A percentile compares a stretch with the other conserved stretches of the same genome.
Evolutionary conservation across 37 sponge, comb jelly and placozoan species (phyloP).

Genomic region (Tethya wilhelma): DNA sequence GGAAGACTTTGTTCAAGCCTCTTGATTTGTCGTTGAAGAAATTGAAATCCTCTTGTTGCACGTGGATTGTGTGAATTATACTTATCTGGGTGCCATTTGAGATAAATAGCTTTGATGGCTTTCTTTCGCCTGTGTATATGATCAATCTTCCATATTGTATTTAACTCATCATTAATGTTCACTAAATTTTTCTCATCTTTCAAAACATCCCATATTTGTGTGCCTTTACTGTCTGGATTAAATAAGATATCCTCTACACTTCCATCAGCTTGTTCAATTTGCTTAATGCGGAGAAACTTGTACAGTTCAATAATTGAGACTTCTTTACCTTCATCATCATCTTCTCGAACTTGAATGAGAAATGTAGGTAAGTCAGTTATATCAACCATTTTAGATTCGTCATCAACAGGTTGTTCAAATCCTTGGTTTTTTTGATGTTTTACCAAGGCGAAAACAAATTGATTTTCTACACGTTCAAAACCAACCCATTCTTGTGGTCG

Average conservation of each 20-base stretch:
- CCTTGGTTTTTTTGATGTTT: background rate
- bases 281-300: background rate
- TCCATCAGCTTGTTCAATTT: background rate
- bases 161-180: background rate
- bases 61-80: background rate
- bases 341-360: too few relatives aligned
- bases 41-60: constrained; percentile 27
- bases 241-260: background rate
- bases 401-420: background rate
- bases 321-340: background rate
- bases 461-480: constrained; percentile 21
- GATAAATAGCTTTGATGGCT: constrained; percentile 7
- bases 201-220: background rate
- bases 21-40: background rate
- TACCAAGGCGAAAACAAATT: constrained; percentile 40
- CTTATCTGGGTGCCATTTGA: too few relatives aligned
- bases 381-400: too few relatives aligned
- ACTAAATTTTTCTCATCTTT: background rate
- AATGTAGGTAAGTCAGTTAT: too few relatives aligned
- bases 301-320: constrained; percentile 9
- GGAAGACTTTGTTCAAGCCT: background rate
- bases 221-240: background rate
- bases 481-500: constrained; percentile 61
- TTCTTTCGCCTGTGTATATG: background rate
- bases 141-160: constrained; percentile 3